Base-by-base conservation (phyloP, 2,797 vertebrate genomes). In the Centropyge bicolor region DNA sequence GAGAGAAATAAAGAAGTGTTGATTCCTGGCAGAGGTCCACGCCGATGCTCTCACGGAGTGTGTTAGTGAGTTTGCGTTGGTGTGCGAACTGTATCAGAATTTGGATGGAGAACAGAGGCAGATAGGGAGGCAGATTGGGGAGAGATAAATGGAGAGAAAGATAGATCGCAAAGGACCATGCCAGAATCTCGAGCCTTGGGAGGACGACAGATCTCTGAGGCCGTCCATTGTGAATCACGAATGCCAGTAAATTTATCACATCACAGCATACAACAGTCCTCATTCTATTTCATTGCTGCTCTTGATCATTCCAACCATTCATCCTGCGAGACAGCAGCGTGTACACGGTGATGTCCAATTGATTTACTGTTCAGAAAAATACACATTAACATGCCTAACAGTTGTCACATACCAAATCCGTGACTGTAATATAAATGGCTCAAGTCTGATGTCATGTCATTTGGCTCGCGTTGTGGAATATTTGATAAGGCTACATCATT, bases 401-500 rank as follows among this genome's bases (percentile, higher is more conserved):
- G 78, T 86, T 83, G 81, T 84, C 83, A 70, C 86, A 84, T 24
- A 55, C 57, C 14, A 74, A 72, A 79, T 77, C 83, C 49, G 77
- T 88, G 90, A 84, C 56, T 75, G 80, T 81, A 72, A 85, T 86
- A 77, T 77, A 71, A 83, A 83, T 71, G n/a, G 69, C 80, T 82
- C 52, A 61, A 74, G 74, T 68, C 66, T 72, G 70, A 70, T 60
- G 64, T 77, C 2, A 14, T 82, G 81, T 88, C 83, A 82, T 85
- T 80, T 68, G 65, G 70, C 66, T 87, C 78, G 81, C 55, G 72
- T 64, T 48, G 49, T 72, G 45, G 81, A 87, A 84, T 79, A 84
- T 87, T 85, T 89, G 86, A 93, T 90, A 51, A 86, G 81, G 60
- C 80, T 77, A 78, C 84, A 86, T 87, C 85, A 82, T 83, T 80